Conservation (phyloP, 2,113 vertebrate species). For the Solenodon paradoxus region DNA sequence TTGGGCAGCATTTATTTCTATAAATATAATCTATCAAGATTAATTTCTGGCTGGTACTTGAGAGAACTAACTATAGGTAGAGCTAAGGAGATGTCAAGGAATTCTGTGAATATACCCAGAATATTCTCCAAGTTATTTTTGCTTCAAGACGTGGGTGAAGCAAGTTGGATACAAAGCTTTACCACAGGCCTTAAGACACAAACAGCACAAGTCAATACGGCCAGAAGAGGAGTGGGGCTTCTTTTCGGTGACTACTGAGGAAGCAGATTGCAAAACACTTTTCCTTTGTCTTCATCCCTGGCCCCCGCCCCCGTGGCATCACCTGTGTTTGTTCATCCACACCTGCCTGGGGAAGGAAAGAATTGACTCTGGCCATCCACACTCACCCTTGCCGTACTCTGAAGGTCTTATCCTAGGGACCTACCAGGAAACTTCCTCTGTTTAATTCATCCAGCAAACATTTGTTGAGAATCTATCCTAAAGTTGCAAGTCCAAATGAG, state of each 20-base stretch:
- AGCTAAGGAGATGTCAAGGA: slow-evolving; percentile 60
- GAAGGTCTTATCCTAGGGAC: neutral
- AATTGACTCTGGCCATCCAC: neutral
- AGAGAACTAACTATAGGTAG: slow-evolving; percentile 6
- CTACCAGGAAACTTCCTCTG: neutral
- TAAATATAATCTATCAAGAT: neutral
- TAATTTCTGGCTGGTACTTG: neutral
- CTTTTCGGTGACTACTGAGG: neutral
- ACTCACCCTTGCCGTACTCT: neutral
- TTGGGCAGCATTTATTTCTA: neutral
- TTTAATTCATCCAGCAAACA: neutral
- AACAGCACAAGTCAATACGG: neutral
- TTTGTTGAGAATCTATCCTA: neutral
- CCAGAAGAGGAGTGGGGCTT: neutral
- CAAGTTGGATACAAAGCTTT: slow-evolving; percentile 35
- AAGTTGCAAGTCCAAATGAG: neutral
- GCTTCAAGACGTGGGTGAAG: slow-evolving; percentile 47
- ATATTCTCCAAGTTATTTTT: slow-evolving; percentile 65
- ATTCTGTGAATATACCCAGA: slow-evolving; percentile 51
- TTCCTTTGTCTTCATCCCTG: neutral
- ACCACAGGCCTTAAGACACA: slow-evolving; percentile 9
- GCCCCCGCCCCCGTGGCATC: neutral
- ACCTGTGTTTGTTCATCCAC: neutral
- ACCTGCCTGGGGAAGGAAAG: neutral
- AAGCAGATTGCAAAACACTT: neutral